Evolutionary conservation across 2,113 vertebrate genomes (phyloP).

Genomic region (Ceyx melanurus): DNA sequence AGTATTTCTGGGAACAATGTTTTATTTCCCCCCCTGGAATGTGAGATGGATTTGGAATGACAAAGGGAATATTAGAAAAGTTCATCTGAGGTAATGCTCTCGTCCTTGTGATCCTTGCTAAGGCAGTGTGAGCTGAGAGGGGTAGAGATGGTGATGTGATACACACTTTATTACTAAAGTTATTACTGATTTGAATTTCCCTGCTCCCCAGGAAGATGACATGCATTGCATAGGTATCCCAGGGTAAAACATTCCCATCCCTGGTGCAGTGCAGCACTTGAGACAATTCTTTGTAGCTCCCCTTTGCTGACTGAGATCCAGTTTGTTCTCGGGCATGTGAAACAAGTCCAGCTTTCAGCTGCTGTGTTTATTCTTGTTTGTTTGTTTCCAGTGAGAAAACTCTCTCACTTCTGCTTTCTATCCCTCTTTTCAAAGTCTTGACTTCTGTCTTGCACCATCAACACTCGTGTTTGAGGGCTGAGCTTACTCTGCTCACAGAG

Average conservation of each 20-base stretch:
- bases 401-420: background rate
- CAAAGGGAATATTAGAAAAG: background rate
- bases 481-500: background rate
- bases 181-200: background rate
- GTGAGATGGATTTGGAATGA: background rate
- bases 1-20: background rate
- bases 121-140: background rate
- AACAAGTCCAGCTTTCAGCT: background rate
- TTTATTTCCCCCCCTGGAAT: background rate
- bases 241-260: background rate
- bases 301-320: conserved; percentile 32
- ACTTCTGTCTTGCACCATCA: background rate
- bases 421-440: background rate
- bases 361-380: background rate
- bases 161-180: background rate
- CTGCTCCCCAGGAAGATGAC: background rate
- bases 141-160: background rate
- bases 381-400: background rate
- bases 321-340: conserved; percentile 29
- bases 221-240: background rate
- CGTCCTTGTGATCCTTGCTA: background rate
- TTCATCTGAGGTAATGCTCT: background rate
- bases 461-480: background rate
- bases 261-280: background rate
- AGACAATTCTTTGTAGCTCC: background rate